These are phyloP conservation scores for Leptinotarsa peninsularis DNA, from an alignment of 2,888 invertebrate species.

Conservation along the genomic window DNA sequence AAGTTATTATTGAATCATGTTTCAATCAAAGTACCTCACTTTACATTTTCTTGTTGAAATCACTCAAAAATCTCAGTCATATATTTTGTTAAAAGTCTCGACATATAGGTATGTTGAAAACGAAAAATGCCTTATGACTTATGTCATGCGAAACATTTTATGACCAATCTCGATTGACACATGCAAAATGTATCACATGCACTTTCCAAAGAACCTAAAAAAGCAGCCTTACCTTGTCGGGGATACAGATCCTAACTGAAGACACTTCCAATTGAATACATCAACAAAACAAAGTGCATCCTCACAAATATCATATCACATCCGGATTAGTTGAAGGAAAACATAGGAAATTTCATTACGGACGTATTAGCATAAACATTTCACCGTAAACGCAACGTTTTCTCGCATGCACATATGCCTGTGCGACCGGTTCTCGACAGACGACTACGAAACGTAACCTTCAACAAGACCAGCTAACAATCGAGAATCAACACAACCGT, in stretches of 20 bases:
- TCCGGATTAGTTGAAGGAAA: slow-evolving; percentile 8
- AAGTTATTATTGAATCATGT: too few relatives aligned
- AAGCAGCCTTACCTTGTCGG: slow-evolving; percentile 7
- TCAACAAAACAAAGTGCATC: slow-evolving; percentile 20
- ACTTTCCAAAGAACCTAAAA: slow-evolving; percentile 8
- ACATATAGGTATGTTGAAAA: too few relatives aligned
- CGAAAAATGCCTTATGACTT: too few relatives aligned
- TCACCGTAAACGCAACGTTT: slow-evolving; percentile 9
- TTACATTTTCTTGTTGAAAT: too few relatives aligned
- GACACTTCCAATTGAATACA: background rate
- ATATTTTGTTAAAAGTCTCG: too few relatives aligned
- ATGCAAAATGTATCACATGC: background rate
- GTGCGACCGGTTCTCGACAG: slow-evolving; percentile 18
- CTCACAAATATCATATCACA: slow-evolving; percentile 20
- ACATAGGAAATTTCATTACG: slow-evolving; percentile 3
- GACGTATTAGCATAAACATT: slow-evolving; percentile 13
- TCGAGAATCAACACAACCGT: slow-evolving; percentile 23
- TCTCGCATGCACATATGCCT: slow-evolving; percentile 19
- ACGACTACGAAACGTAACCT: slow-evolving; percentile 9
- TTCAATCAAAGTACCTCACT: too few relatives aligned
- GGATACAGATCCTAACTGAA: background rate
- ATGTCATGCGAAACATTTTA: too few relatives aligned
- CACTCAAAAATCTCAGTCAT: too few relatives aligned
- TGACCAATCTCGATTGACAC: background rate
- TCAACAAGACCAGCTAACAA: slow-evolving; percentile 22